Base-by-base conservation (phyloP, 2,113 vertebrate genomes). In the Paralichthys olivaceus region DNA sequence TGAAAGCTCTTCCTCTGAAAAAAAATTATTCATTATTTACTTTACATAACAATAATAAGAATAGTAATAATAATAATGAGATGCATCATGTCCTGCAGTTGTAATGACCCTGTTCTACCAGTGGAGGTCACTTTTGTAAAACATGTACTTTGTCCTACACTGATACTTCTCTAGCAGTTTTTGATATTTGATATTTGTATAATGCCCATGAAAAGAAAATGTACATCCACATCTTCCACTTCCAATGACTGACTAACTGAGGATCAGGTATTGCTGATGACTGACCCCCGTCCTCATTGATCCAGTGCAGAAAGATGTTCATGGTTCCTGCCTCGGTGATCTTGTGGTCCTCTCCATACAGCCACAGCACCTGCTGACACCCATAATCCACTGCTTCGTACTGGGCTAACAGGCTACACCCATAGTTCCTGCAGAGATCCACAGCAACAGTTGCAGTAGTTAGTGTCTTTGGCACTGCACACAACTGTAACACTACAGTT, bases 281-380 rank as follows among this genome's bases (percentile, higher is more conserved):
- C 61, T 32, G 2, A 98, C 96, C 97, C 95, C 96, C 96, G 57
- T 96, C 81, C 91, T 98, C 96, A 77, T 97, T 98, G 81, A 93
- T 94, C 97, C 97, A 98, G 81, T 95, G 95, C 37, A 98, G 93
- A 89, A 98, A 99, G 25, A 98, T 82, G 84, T 98, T 98, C 96
- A 98, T 98, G n/a, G 96, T 97, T 67, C 97, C 96, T 23, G 95
- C 96, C 86, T 99, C 97, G 0, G 96, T 98, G 84, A 98, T 96
- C 83, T 96, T 95, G 37, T 97, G 91, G 34, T 97, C 94, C 0
- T 96, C 94, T 32, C 96, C 96, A 1, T 97, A 96, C 6, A 98
- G 93, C 96, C 96, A 98, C 54, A 98, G 89, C 61, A 97, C 96
- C 89, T 99, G 97, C 84, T 97, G 95, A 72, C 97, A 98, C 3